Evolutionary conservation across 1,140 invertebrate species (phyloP).

Genomic region (Atta colombica): DNA sequence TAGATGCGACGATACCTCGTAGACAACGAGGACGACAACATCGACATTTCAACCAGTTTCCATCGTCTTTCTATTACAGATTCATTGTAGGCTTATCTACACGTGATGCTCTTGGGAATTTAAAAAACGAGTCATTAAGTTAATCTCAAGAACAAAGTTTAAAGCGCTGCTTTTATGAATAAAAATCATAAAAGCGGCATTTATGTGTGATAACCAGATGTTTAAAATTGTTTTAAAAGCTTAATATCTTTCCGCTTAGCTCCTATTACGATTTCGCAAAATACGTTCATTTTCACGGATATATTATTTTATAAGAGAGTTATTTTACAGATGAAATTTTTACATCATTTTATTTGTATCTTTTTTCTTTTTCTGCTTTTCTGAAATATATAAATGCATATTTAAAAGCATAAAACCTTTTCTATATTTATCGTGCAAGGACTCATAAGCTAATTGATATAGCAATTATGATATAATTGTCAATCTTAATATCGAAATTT

Average conservation of each 20-base stretch:
- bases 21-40: constrained; percentile 52
- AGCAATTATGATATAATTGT: constrained; percentile 12
- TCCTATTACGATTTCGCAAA: background rate
- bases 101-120: constrained; percentile 73
- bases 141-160: background rate
- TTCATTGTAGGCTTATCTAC: constrained; percentile 74
- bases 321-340: background rate
- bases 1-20: constrained; percentile 15
- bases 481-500: constrained; percentile 25
- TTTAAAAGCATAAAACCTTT: background rate
- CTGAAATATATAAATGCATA: background rate
- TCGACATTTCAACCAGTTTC: constrained; percentile 68
- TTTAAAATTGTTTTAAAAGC: background rate
- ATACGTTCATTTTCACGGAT: background rate
- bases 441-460: constrained; percentile 3
- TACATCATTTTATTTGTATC: background rate
- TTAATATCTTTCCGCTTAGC: background rate
- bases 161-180: background rate
- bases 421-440: background rate
- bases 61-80: constrained; percentile 78
- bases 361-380: background rate
- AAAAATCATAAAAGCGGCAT: constrained; percentile 8
- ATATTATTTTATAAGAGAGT: background rate
- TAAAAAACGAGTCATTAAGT: constrained; percentile 64
- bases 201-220: background rate